phyloP scores from a whole-genome alignment of 1,140 invertebrate genomes.

The Battus philenor region DNA sequence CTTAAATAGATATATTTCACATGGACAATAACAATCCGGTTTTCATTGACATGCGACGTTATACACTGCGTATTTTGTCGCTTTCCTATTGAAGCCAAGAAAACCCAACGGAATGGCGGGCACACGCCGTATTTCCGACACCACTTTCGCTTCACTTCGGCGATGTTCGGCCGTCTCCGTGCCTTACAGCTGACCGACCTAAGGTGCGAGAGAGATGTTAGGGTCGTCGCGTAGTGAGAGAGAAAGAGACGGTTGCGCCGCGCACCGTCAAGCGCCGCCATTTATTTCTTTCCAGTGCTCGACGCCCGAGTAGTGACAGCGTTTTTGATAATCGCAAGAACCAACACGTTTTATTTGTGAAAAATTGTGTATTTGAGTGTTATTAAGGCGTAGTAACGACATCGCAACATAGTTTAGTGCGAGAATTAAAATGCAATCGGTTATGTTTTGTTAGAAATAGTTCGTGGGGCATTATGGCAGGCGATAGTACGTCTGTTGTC shows the following conservation, averaged over 20 bases:
- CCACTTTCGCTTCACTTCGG: constrained; percentile 63
- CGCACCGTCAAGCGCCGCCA: constrained; percentile 60
- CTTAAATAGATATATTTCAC: constrained; percentile 1
- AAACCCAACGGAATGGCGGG: constrained; percentile 46
- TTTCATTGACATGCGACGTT: constrained; percentile 4
- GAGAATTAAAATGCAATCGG: constrained; percentile 22
- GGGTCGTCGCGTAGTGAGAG: constrained; percentile 13
- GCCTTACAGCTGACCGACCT: constrained; percentile 63
- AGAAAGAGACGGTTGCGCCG: constrained; percentile 43
- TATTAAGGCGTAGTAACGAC: constrained; percentile 36
- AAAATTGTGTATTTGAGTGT: constrained; percentile 57
- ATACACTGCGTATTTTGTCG: constrained; percentile 9
- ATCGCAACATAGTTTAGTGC: constrained; percentile 25
- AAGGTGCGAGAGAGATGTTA: constrained; percentile 40
- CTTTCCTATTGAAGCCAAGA: constrained; percentile 35
- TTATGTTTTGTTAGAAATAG: constrained; percentile 30
- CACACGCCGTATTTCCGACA: constrained; percentile 47
- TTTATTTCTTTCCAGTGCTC: constrained; percentile 67
- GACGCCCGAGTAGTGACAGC: constrained; percentile 62
- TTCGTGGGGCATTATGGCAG: constrained; percentile 44
- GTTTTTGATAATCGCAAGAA: constrained; percentile 52
- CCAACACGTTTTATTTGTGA: constrained; percentile 62
- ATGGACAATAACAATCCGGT: constrained; percentile 7
- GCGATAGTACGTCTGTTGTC: constrained; percentile 59
- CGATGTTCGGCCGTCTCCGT: constrained; percentile 39